Percentiles rank a stretch among this genome's conserved stretches.
These are phyloP conservation scores for Callyntrura guangdongensis DNA, from an alignment of 2,888 invertebrate species.

Conservation along the genomic window DNA sequence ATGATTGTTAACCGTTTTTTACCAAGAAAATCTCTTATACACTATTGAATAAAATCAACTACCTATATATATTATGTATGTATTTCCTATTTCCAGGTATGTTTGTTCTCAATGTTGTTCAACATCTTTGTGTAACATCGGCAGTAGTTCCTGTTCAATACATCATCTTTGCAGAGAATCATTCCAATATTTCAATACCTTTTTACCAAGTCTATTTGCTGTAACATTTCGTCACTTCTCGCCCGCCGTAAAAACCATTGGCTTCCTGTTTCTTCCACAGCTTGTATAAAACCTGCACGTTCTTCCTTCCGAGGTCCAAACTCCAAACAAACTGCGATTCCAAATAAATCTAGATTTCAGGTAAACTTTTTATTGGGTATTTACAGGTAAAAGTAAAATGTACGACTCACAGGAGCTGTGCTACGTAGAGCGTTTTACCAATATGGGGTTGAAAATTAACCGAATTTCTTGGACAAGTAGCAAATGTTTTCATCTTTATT, in stretches of 20 bases:
- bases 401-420: conserved; percentile 8
- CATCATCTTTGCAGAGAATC: conserved; percentile 44
- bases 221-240: not conserved
- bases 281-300: not conserved
- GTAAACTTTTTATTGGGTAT: conserved; percentile 15
- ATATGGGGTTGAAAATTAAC: not conserved
- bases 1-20: conserved; percentile 50
- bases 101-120: conserved; percentile 95
- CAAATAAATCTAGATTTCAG: not conserved
- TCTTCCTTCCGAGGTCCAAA: conserved; percentile 17
- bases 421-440: not conserved
- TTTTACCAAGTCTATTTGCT: not conserved
- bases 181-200: conserved; percentile 47
- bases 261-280: not conserved
- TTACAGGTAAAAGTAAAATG: conserved; percentile 15
- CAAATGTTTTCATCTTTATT: no score
- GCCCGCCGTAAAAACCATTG: not conserved
- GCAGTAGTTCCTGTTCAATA: conserved; percentile 85
- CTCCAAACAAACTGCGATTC: not conserved
- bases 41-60: not conserved
- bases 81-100: conserved; percentile 85
- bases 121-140: conserved; percentile 92
- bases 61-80: no score
- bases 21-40: no score
- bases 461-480: no score